Conservation (phyloP, 2,113 vertebrate genomes). For the Myanophis thanlyinensis region DNA sequence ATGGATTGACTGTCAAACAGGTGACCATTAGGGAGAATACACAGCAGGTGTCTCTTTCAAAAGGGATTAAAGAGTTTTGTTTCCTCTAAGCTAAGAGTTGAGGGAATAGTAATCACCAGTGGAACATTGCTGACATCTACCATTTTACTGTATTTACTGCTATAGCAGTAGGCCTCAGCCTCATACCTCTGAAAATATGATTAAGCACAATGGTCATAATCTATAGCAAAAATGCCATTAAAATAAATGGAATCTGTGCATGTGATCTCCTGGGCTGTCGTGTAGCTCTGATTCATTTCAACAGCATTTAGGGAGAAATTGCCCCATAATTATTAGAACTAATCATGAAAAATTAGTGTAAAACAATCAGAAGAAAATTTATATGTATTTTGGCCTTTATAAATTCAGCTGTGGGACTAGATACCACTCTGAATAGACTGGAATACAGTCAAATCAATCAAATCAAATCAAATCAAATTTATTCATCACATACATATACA, state of each 20-base stretch:
- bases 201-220: background rate
- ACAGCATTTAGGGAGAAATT: background rate
- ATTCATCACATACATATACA: too few relatives aligned
- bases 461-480: too few relatives aligned
- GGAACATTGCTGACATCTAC: background rate
- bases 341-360: background rate
- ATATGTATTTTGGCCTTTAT: background rate
- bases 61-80: background rate
- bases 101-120: background rate
- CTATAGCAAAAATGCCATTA: background rate
- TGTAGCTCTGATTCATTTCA: background rate
- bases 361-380: background rate
- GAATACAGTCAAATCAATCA: background rate
- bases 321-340: background rate
- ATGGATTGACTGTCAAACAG: background rate
- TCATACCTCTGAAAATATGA: background rate
- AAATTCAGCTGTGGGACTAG: background rate
- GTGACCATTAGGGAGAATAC: background rate
- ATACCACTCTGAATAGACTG: background rate
- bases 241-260: background rate
- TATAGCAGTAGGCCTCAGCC: background rate
- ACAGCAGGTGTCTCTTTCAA: background rate
- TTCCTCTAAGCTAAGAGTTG: background rate
- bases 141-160: background rate
- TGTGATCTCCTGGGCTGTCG: background rate